Evolutionary conservation across 2,888 invertebrate species (phyloP).

Genomic region (Eupsilia transversa): DNA sequence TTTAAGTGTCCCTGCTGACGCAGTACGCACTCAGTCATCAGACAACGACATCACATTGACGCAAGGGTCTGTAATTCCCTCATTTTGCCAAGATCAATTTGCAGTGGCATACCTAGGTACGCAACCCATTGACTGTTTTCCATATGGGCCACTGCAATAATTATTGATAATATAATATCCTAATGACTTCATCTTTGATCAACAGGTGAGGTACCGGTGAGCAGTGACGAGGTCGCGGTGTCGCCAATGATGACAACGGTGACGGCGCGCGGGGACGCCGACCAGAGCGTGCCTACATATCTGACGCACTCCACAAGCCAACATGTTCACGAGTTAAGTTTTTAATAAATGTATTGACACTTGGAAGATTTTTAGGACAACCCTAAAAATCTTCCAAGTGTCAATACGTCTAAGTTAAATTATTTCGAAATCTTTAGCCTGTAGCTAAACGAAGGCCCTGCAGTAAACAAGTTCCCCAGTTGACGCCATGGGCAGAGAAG

Average conservation of each 20-base stretch:
- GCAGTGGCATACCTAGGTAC: no score
- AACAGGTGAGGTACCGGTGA: slow-evolving; percentile 70
- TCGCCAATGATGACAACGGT: slow-evolving; percentile 87
- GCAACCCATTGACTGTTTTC: no score
- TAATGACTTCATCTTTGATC: not conserved
- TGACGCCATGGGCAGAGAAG: not conserved
- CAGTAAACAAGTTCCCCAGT: not conserved
- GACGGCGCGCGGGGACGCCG: slow-evolving; percentile 84
- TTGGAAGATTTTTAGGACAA: not conserved
- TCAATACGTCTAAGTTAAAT: no score
- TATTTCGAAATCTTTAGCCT: not conserved
- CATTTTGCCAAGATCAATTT: no score
- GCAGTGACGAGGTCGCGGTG: slow-evolving; percentile 70
- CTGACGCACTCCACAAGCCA: slow-evolving; percentile 76
- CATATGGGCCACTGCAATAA: no score
- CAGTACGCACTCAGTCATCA: slow-evolving; percentile 9
- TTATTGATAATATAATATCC: no score
- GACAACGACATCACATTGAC: no score
- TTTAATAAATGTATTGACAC: not conserved
- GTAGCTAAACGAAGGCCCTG: not conserved
- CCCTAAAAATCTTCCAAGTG: no score
- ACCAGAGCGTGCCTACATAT: slow-evolving; percentile 84
- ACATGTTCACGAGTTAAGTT: slow-evolving; percentile 88
- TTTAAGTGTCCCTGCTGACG: not conserved
- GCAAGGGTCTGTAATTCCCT: no score